phyloP scores from a whole-genome alignment of 2,888 invertebrate genomes.

The Herminia tarsipennalis region DNA sequence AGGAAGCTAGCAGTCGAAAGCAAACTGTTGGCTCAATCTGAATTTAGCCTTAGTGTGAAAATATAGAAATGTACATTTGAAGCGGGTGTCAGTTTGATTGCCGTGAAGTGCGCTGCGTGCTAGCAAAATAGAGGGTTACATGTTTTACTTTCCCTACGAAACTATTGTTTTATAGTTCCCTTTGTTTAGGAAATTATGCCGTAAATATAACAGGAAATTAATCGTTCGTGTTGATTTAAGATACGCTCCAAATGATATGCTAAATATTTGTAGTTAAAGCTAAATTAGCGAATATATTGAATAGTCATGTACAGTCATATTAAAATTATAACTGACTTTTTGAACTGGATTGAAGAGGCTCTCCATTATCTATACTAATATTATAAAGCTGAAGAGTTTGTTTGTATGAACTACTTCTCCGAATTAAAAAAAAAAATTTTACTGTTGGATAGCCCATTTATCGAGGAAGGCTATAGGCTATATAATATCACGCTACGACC shows the following conservation, averaged over 20 bases:
- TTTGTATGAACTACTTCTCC: no score
- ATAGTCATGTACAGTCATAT: no score
- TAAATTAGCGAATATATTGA: background rate
- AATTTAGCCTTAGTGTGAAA: constrained; percentile 18
- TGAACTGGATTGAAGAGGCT: no score
- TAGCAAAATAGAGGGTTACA: constrained; percentile 53
- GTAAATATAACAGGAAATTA: constrained; percentile 56
- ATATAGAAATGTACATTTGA: constrained; percentile 34
- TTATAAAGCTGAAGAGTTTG: no score
- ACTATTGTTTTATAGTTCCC: constrained; percentile 44
- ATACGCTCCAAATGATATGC: constrained; percentile 4
- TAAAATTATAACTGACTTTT: no score
- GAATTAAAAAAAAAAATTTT: no score
- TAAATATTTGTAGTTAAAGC: constrained; percentile 3
- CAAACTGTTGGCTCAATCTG: background rate
- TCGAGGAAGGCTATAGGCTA: no score
- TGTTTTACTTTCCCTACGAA: constrained; percentile 46
- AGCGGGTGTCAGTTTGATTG: constrained; percentile 44
- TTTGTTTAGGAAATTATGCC: constrained; percentile 56
- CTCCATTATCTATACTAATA: no score
- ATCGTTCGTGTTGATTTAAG: constrained; percentile 37
- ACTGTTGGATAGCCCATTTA: no score
- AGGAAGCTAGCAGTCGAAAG: no score
- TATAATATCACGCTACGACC: no score
- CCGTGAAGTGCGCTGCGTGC: constrained; percentile 55